These are phyloP conservation scores for Botrylloides violaceus DNA, from an alignment of 23 tunicate genomes.

Conservation along the genomic window DNA sequence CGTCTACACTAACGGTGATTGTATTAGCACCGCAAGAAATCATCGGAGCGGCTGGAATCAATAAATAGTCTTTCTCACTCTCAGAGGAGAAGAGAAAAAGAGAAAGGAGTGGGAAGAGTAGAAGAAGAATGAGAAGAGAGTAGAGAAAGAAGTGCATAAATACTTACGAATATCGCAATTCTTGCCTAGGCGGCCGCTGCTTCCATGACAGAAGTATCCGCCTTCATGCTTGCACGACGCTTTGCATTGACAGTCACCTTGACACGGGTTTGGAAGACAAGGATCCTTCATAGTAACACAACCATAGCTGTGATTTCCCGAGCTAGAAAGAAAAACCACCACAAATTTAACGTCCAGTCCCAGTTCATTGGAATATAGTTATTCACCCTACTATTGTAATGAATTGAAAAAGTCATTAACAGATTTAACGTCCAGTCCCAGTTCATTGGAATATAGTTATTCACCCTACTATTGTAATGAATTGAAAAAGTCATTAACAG, in stretches of 20 bases:
- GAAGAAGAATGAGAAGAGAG: background rate
- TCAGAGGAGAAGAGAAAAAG: no score
- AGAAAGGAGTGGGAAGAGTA: no score
- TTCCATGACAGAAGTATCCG: slow-evolving; percentile 9
- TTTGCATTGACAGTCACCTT: slow-evolving; percentile 15
- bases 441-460: no score
- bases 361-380: background rate
- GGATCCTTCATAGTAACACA: background rate
- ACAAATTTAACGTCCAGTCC: background rate
- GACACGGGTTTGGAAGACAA: slow-evolving; percentile 15
- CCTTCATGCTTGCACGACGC: slow-evolving; percentile 9
- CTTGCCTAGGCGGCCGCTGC: slow-evolving; percentile 6
- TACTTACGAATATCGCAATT: slow-evolving; percentile 19
- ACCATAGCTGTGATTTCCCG: background rate
- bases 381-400: no score
- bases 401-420: no score
- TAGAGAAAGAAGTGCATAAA: background rate
- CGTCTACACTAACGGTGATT: background rate
- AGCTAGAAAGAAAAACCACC: background rate
- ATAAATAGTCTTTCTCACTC: background rate
- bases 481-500: no score
- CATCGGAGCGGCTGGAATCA: background rate
- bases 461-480: no score
- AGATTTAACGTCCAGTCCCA: background rate
- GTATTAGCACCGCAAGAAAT: background rate